phyloP scores from a whole-genome alignment of 2,888 invertebrate genomes.

The Plagodis dolabraria region DNA sequence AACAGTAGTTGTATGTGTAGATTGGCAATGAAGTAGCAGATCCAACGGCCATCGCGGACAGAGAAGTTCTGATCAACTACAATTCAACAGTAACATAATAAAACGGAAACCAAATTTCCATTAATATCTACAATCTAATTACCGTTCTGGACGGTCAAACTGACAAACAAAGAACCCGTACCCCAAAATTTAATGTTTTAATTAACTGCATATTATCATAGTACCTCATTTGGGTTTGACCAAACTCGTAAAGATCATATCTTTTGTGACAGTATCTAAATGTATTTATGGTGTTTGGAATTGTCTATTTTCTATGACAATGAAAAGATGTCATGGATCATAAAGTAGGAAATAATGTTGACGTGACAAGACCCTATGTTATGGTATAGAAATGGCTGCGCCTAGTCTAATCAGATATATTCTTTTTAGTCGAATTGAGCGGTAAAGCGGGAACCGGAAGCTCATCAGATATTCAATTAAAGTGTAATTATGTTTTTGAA shows the following conservation, averaged over 20 bases:
- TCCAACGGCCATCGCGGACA: too few relatives aligned
- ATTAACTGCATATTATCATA: too few relatives aligned
- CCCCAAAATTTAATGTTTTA: too few relatives aligned
- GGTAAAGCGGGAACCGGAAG: too few relatives aligned
- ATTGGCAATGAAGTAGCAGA: too few relatives aligned
- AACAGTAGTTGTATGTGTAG: too few relatives aligned
- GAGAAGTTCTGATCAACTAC: neutral
- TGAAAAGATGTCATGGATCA: slow-evolving; percentile 20
- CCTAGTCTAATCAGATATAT: too few relatives aligned
- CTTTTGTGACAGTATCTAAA: slow-evolving; percentile 19
- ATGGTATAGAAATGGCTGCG: too few relatives aligned
- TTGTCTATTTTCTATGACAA: slow-evolving; percentile 18
- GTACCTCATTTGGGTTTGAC: too few relatives aligned
- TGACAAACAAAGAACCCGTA: slow-evolving; percentile 15
- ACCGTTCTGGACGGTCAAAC: slow-evolving; percentile 17
- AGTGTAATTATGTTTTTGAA: too few relatives aligned
- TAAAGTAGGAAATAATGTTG: slow-evolving; percentile 16
- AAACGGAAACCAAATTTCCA: slow-evolving; percentile 8
- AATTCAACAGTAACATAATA: neutral
- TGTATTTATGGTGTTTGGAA: slow-evolving; percentile 20
- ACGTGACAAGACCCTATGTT: neutral
- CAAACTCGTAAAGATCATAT: neutral
- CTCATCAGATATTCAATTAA: too few relatives aligned
- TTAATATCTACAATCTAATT: slow-evolving; percentile 21
- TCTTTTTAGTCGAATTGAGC: too few relatives aligned